A percentile compares a stretch with the other conserved stretches of the same genome.
Evolutionary conservation across 1,140 invertebrate genomes (phyloP).

Genomic region (Drosophila willistoni): DNA sequence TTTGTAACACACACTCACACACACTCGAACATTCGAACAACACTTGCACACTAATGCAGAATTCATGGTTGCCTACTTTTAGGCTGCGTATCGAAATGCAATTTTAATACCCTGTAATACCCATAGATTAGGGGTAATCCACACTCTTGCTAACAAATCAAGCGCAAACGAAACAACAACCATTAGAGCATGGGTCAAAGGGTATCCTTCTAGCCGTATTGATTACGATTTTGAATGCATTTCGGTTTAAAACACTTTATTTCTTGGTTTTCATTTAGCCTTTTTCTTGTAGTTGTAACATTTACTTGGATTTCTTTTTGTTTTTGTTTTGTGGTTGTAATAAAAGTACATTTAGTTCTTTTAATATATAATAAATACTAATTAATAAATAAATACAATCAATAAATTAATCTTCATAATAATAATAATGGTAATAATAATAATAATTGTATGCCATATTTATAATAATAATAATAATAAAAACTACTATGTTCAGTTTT

Average conservation of each 20-base stretch:
- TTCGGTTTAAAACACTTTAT: constrained; percentile 81
- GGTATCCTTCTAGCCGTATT: background rate
- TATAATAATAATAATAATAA: constrained; percentile 45
- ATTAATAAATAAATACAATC: constrained; percentile 76
- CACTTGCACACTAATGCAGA: constrained; percentile 64
- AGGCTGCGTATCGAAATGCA: constrained; percentile 61
- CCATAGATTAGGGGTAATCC: too few relatives aligned
- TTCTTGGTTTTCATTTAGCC: constrained; percentile 69
- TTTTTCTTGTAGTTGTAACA: constrained; percentile 57
- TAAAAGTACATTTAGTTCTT: constrained; percentile 71
- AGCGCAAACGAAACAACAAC: background rate
- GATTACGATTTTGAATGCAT: background rate
- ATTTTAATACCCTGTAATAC: constrained; percentile 26
- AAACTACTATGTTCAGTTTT: constrained; percentile 72
- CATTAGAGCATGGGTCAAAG: background rate
- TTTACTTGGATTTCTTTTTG: constrained; percentile 40
- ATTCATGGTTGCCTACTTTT: constrained; percentile 66
- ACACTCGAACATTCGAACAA: constrained; percentile 8
- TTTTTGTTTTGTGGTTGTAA: constrained; percentile 45
- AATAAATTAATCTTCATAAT: constrained; percentile 72
- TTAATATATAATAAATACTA: constrained; percentile 71
- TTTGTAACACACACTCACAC: constrained; percentile 49
- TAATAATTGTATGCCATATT: constrained; percentile 33
- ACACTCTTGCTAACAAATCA: background rate
- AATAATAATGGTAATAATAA: constrained; percentile 38